Evolutionary conservation across 2,888 invertebrate species (phyloP), one percentile per base, ranked within the genome.

Genomic region (Hoplodrina blanda): DNA sequence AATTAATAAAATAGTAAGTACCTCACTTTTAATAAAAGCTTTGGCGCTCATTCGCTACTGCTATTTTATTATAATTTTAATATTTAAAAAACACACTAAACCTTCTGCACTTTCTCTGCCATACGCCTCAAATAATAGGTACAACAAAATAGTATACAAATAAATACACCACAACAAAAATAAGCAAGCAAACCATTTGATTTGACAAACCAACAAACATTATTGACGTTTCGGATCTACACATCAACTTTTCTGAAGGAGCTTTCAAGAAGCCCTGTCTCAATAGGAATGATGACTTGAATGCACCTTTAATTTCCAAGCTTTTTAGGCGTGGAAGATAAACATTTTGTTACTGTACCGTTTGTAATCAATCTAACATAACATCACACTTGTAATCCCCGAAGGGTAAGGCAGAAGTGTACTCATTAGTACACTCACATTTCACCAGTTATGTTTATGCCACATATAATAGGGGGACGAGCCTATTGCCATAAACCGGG

Each of bases 191-290:
- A 10, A 44, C 20, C 59, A 62, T 61, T 67, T 69, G 69, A 78
- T 76, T 83, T 76, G 82, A 83, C 76, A 78, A 52, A 56, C 19
- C 15, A 62, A 69, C 53, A 70, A 76, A 65, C 55, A 55, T 15
- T 30, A 17, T n/a, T 57, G 62, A 65, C 74, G 54, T 68, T 62
- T 37, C 57, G 54, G 62, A 68, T 67, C 33, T 65, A 71, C 62
- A 80, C 60, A 54, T 53, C 60, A 80, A 76, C 66, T 79, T 30
- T 17, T 17, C 56, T 62, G 46, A 62, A 68, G 59, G 46, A 25
- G 25, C 46, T 46, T 72, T 70, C 60, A 73, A 80, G 72, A 60
- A 56, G 50, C 17, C 37, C 52, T 50, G 59, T 71, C 76, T 73
- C 69, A 67, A 69, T 71, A 76, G 19, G 19, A 44, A 17, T 20